A percentile compares a stretch with the other conserved stretches of the same genome.
phyloP scores from a whole-genome alignment of 1,140 invertebrate genomes.

The Solenopsis invicta region DNA sequence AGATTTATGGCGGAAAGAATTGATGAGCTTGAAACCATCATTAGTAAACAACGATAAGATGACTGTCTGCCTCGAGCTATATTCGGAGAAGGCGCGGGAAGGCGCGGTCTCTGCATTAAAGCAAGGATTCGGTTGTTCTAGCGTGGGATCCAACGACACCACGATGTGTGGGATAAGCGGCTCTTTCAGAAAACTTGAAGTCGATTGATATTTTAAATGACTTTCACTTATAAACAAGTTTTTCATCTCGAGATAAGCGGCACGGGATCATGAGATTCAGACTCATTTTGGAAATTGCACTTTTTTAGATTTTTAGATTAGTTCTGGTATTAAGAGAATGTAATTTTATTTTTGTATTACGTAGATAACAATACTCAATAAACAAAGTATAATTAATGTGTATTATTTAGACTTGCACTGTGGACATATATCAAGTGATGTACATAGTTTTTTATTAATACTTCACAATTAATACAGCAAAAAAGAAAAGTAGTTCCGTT shows the following conservation, averaged over 20 bases:
- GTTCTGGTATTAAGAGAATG: constrained; percentile 1
- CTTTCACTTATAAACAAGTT: not conserved
- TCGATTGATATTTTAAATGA: constrained; percentile 88
- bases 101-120: constrained; percentile 91
- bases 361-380: not conserved
- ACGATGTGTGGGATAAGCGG: constrained; percentile 90
- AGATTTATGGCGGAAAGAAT: constrained; percentile 90
- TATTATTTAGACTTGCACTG: constrained; percentile 9
- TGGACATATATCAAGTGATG: constrained; percentile 5
- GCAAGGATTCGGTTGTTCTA: constrained; percentile 86
- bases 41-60: constrained; percentile 89
- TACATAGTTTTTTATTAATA: not conserved
- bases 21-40: constrained; percentile 87
- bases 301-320: constrained; percentile 27
- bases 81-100: constrained; percentile 90
- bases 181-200: constrained; percentile 93
- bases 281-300: not conserved
- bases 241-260: constrained; percentile 34
- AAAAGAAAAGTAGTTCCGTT: too few relatives aligned
- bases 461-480: too few relatives aligned
- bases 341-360: constrained; percentile 58
- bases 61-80: constrained; percentile 89
- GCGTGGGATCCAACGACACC: constrained; percentile 88
- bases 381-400: not conserved
- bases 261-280: not conserved